Percentiles rank a stretch among this genome's conserved stretches.
These are phyloP conservation scores for Saguinus midas DNA, from an alignment of 2,113 vertebrate genomes.

Conservation along the genomic window DNA sequence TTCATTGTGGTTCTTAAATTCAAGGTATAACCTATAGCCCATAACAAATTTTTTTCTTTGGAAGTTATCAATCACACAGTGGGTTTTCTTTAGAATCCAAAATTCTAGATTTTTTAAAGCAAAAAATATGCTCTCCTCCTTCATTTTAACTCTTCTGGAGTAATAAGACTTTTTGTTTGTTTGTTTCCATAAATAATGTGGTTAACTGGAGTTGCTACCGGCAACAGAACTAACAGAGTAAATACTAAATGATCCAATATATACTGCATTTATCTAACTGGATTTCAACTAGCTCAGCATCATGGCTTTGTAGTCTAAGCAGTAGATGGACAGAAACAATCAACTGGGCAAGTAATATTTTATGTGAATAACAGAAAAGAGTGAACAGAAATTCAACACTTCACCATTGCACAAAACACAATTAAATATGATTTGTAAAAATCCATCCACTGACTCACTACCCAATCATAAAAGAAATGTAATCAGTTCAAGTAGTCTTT, in stretches of 20 bases:
- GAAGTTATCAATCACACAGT: constrained; percentile 3
- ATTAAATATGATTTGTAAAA: constrained; percentile 34
- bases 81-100: neutral
- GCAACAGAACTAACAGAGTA: neutral
- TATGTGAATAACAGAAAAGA: constrained; percentile 40
- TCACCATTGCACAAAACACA: constrained; percentile 21
- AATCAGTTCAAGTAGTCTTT: constrained; percentile 31
- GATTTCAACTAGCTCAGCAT: constrained; percentile 56
- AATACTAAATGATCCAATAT: constrained; percentile 34
- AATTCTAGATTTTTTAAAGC: neutral
- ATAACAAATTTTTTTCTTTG: neutral
- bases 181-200: constrained; percentile 20
- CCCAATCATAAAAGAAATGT: constrained; percentile 3
- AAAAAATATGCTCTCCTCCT: constrained; percentile 19
- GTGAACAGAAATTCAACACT: constrained; percentile 36
- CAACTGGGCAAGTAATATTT: constrained; percentile 39
- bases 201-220: constrained; percentile 27
- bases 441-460: neutral
- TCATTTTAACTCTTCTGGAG: neutral
- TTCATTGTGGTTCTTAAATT: neutral
- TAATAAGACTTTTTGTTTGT: neutral
- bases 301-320: constrained; percentile 22
- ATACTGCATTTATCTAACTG: neutral
- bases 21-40: neutral
- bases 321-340: constrained; percentile 43